Evolutionary conservation across 92 coral and sea anemone genomes (phyloP).

Genomic region (Porites cylindrica): DNA sequence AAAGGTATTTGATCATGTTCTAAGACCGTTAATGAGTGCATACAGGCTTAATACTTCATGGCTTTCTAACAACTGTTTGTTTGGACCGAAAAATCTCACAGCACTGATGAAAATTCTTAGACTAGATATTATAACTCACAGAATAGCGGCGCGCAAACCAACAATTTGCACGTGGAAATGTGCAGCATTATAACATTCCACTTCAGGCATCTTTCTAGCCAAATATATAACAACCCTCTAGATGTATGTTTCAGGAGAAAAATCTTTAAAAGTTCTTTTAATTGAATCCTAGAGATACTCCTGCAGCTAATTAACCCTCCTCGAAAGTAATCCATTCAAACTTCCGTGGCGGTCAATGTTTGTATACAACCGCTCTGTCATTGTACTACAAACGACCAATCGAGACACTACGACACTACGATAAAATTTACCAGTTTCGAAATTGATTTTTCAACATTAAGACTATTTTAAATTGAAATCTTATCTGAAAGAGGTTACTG

Average conservation of each 20-base stretch:
- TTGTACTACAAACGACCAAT: conserved; percentile 32
- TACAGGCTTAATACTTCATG: not conserved
- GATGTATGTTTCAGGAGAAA: conserved; percentile 11
- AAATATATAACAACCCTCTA: conserved; percentile 9
- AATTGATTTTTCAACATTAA: conserved; percentile 15
- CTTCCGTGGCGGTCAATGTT: conserved; percentile 63
- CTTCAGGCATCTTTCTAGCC: conserved; percentile 21
- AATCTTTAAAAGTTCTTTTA: conserved; percentile 19
- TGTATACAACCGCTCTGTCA: conserved; percentile 47
- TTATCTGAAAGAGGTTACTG: no score
- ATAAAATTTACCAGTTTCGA: conserved; percentile 9
- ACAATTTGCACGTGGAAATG: conserved; percentile 28
- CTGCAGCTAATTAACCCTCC: conserved; percentile 6
- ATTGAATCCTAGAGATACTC: conserved; percentile 15
- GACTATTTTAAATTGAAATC: not conserved
- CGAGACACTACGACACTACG: conserved; percentile 4
- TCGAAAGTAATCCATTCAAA: conserved; percentile 74
- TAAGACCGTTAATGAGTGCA: not conserved
- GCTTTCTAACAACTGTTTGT: not conserved
- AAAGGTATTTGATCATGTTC: not conserved
- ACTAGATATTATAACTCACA: not conserved
- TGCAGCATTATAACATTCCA: conserved; percentile 17
- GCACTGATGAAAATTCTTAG: not conserved
- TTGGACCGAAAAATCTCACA: not conserved
- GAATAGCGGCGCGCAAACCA: not conserved